Base-by-base conservation (phyloP, 2,888 invertebrate species). In the Diarsia mendica region DNA sequence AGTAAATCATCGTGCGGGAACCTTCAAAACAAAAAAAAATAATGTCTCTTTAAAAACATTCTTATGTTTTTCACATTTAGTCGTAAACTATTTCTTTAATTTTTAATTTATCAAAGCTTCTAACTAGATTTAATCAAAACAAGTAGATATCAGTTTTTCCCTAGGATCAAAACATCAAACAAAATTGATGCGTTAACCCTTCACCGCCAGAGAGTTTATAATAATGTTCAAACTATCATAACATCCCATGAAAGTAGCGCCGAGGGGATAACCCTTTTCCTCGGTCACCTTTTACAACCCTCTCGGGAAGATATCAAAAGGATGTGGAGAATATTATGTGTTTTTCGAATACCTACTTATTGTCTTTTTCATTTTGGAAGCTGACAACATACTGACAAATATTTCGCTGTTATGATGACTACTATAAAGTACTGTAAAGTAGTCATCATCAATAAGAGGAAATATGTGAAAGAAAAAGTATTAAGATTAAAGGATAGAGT, bases 191-290 rank as follows among this genome's bases (percentile, higher is more conserved):
- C 33, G n/a, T 44, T 23, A 70, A 77, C 77, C 82, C 70, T 68
- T 63, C 66, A 55, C 55, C 46, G 33, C 23, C 15, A 44, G 49
- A 77, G 69, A 76, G 48, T 70, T 60, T 68, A 48, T 79, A 81
- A 83, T 83, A 81, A 73, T 73, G 79, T 73, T 66, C 65, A 60
- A 72, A 79, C 73, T 66, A 68, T 83, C 80, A 79, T 67, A 69
- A 73, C 68, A 81, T 58, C 23, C 55, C 74, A 44, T 74, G 66
- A 69, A 61, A 48, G 33, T 39, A 33, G 28, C 39, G 61, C 51
- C 58, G n/a, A 46, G 83, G 60, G 80, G 39, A 69, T 68, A 63
- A 81, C 73, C 80, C 73, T 83, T 78, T 82, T 78, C 72, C 44
- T 82, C 78, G 72, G 79, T 60, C 53, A 82, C 66, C 67, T 55